Evolutionary conservation across 2,113 vertebrate genomes (phyloP).

Genomic region (Thomomys bottae): DNA sequence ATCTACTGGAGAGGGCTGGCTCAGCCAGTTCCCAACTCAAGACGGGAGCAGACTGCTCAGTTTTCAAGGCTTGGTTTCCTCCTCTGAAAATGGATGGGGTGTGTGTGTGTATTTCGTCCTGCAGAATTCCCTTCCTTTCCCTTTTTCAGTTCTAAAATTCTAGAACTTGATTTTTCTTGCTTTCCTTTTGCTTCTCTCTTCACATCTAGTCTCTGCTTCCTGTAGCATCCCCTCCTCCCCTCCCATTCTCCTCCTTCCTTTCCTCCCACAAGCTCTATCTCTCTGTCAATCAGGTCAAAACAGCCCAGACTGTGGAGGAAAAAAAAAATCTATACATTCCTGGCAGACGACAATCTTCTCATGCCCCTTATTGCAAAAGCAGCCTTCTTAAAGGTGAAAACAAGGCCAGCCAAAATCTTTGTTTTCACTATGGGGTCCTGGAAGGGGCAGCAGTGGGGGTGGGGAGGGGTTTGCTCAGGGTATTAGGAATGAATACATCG

Average conservation of each 20-base stretch:
- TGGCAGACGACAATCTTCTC: conserved; percentile 78
- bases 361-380: conserved; percentile 79
- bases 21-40: neutral
- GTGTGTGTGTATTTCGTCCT: neutral
- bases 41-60: neutral
- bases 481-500: conserved; percentile 76
- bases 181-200: neutral
- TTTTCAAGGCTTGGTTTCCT: neutral
- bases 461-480: conserved; percentile 71
- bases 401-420: conserved; percentile 92
- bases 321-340: conserved; percentile 74
- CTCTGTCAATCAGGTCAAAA: conserved; percentile 68
- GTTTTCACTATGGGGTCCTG: conserved; percentile 86
- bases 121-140: neutral
- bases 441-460: conserved; percentile 58
- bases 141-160: neutral
- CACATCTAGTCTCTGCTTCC: neutral
- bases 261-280: conserved; percentile 57
- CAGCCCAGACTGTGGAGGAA: conserved; percentile 67
- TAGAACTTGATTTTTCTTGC: conserved; percentile 5
- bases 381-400: conserved; percentile 87
- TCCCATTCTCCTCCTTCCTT: neutral
- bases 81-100: neutral
- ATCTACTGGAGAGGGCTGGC: conserved; percentile 69
- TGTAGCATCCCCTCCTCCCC: neutral